Conservation (phyloP, 2,888 invertebrate species). For the Trissolcus brochymenae region DNA sequence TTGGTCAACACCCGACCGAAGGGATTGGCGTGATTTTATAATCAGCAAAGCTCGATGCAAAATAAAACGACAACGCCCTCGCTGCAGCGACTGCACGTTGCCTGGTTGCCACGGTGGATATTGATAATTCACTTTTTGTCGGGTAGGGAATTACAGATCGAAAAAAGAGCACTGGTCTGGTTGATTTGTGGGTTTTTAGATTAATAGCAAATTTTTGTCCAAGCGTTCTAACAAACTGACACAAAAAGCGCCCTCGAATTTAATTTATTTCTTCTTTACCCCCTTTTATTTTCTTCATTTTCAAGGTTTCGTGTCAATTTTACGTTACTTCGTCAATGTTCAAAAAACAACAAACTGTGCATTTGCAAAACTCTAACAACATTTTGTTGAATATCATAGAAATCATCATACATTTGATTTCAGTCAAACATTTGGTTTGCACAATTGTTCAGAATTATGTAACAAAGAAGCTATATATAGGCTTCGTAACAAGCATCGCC, state of each 20-base stretch:
- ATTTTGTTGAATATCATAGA: conserved; percentile 36
- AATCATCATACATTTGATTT: conserved; percentile 37
- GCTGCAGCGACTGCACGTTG: conserved; percentile 8
- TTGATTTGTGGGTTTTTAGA: conserved; percentile 29
- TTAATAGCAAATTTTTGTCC: conserved; percentile 22
- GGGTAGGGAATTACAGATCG: conserved; percentile 5
- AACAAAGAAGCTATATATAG: conserved; percentile 19
- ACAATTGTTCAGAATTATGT: conserved; percentile 30
- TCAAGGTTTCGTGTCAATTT: no score
- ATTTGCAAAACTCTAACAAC: conserved; percentile 30
- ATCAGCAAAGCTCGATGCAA: conserved; percentile 19
- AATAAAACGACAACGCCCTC: conserved; percentile 26
- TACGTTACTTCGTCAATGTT: not conserved
- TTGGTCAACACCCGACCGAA: conserved; percentile 29
- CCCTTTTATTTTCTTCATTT: conserved; percentile 15
- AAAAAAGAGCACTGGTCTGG: conserved; percentile 13
- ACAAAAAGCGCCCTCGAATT: conserved; percentile 5
- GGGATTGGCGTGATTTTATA: conserved; percentile 43
- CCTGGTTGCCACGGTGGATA: conserved; percentile 5
- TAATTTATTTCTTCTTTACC: conserved; percentile 6
- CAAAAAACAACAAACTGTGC: conserved; percentile 1
- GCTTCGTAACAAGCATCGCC: no score
- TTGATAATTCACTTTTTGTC: conserved; percentile 35
- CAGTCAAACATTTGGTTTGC: conserved; percentile 40
- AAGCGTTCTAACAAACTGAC: not conserved